A percentile compares a stretch with the other conserved stretches of the same genome.
Conservation (phyloP, 2,113 vertebrate genomes). For the Hippoglossus stenolepis region DNA sequence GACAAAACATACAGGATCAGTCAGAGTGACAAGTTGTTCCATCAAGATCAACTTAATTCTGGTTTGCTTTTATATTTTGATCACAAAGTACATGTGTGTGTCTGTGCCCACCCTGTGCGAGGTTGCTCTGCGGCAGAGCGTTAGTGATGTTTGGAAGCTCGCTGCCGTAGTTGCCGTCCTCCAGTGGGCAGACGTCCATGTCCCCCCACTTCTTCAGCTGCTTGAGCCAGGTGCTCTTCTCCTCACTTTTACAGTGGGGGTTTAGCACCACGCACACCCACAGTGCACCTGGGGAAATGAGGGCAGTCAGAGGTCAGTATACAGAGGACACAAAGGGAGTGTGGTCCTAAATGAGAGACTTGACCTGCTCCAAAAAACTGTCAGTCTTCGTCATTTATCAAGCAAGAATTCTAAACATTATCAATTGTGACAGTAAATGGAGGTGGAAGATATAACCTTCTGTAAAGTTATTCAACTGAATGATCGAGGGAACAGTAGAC, state of each 20-base stretch:
- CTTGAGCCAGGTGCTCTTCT: constrained; percentile 94
- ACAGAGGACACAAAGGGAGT: not conserved
- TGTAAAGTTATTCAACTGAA: no score
- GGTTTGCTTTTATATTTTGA: not conserved
- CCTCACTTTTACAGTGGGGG: constrained; percentile 97
- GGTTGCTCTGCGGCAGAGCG: constrained; percentile 92
- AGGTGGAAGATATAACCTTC: no score
- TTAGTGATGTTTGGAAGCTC: constrained; percentile 98
- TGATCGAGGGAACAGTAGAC: no score
- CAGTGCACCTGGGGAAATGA: constrained; percentile 86
- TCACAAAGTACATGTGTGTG: not conserved
- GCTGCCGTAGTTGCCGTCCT: constrained; percentile 97
- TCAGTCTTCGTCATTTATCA: no score
- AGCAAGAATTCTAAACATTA: no score
- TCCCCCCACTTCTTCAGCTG: constrained; percentile 96
- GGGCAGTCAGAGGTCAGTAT: constrained; percentile 7
- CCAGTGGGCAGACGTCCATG: constrained; percentile 96
- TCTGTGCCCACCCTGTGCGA: constrained; percentile 88
- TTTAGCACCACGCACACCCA: constrained; percentile 99
- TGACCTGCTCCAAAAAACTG: not conserved
- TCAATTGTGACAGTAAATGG: no score
- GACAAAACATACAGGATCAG: not conserved
- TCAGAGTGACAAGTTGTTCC: not conserved
- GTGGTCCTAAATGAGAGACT: not conserved
- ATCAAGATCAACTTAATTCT: not conserved